Percentiles rank a stretch among this genome's conserved stretches.
Evolutionary conservation across 2,888 invertebrate genomes (phyloP).

Genomic region (Agrochola litura): DNA sequence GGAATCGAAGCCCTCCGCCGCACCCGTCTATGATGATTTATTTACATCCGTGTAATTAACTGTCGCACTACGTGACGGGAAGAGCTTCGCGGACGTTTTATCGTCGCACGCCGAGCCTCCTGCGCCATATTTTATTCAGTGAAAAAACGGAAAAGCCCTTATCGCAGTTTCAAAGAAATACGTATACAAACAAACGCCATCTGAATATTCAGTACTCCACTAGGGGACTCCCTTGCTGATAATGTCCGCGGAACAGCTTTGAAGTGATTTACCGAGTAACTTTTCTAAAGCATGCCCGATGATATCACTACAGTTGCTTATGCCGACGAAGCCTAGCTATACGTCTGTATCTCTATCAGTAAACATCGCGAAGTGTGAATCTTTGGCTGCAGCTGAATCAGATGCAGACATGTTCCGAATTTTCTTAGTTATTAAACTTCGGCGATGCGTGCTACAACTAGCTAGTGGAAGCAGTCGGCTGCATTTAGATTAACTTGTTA

Average conservation of each 20-base stretch:
- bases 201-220: slow-evolving; percentile 86
- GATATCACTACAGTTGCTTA: slow-evolving; percentile 68
- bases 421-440: slow-evolving; percentile 87
- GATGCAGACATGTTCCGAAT: slow-evolving; percentile 82
- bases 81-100: slow-evolving; percentile 87
- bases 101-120: slow-evolving; percentile 83
- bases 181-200: slow-evolving; percentile 87
- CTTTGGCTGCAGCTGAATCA: slow-evolving; percentile 75
- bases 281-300: slow-evolving; percentile 77
- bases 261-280: slow-evolving; percentile 83
- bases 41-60: slow-evolving; percentile 90
- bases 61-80: slow-evolving; percentile 90
- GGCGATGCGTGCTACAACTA: slow-evolving; percentile 85
- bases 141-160: slow-evolving; percentile 85
- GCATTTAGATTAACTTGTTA: slow-evolving; percentile 91
- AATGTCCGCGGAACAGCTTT: slow-evolving; percentile 83
- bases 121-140: slow-evolving; percentile 86
- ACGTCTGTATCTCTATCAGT: slow-evolving; percentile 33
- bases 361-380: slow-evolving; percentile 71
- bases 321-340: slow-evolving; percentile 24
- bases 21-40: slow-evolving; percentile 90
- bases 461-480: slow-evolving; percentile 84
- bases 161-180: slow-evolving; percentile 86
- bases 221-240: slow-evolving; percentile 84
- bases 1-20: slow-evolving; percentile 87